A percentile compares a stretch with the other conserved stretches of the same genome.
These are phyloP conservation scores for Xestia xanthographa DNA, from an alignment of 2,888 invertebrate genomes.

Conservation along the genomic window DNA sequence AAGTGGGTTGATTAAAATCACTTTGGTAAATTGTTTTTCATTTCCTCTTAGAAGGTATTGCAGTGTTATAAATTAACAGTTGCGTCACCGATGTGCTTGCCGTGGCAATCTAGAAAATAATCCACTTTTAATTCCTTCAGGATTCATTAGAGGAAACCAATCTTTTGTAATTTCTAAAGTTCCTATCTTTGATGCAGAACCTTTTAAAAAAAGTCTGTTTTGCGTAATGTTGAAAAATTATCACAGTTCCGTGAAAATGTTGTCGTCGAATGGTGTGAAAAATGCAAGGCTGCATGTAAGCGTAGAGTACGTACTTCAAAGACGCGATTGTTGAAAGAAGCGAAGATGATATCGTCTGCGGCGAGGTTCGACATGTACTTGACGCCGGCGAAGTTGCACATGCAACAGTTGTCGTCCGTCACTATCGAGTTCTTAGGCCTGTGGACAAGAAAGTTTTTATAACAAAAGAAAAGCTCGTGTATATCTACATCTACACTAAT, in stretches of 20 bases:
- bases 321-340: slow-evolving; percentile 96
- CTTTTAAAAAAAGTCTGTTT: neutral
- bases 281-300: neutral
- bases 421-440: slow-evolving; percentile 92
- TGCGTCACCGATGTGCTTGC: neutral
- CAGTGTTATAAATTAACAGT: slow-evolving; percentile 12
- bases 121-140: slow-evolving; percentile 5
- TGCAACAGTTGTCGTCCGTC: slow-evolving; percentile 97
- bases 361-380: slow-evolving; percentile 94
- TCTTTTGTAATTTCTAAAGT: neutral
- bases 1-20: neutral
- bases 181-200: neutral
- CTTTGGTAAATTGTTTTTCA: neutral
- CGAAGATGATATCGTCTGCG: slow-evolving; percentile 95
- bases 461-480: neutral
- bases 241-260: neutral
- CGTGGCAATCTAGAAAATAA: slow-evolving; percentile 11
- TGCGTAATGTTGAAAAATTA: neutral
- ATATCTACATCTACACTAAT: too few species aligned
- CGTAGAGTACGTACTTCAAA: slow-evolving; percentile 92
- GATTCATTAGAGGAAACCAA: neutral
- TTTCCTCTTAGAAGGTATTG: neutral
- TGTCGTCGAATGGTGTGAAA: slow-evolving; percentile 8
- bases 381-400: slow-evolving; percentile 96
- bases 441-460: slow-evolving; percentile 15